Evolutionary conservation across 2,888 invertebrate genomes (phyloP).

Genomic region (Seira ritae): DNA sequence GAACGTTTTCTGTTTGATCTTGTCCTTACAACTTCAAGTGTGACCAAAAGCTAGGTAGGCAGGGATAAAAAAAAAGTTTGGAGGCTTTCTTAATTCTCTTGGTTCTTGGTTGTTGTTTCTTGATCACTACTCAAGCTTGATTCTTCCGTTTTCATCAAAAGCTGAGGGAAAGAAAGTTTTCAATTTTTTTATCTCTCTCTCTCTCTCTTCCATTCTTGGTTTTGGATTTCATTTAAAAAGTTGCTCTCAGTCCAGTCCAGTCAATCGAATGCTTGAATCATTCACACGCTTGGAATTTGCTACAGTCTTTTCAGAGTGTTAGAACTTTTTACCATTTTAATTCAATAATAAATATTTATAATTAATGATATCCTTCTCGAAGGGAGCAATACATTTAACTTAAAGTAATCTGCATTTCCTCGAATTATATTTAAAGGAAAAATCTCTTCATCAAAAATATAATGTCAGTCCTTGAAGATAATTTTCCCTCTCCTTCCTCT

Average conservation of each 20-base stretch:
- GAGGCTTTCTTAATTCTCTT: too few species aligned
- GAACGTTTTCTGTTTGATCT: neutral
- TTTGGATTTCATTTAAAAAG: too few species aligned
- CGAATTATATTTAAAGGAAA: conserved; percentile 26
- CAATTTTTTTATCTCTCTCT: conserved; percentile 18
- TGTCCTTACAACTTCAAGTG: neutral
- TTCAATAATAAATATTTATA: neutral
- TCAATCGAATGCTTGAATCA: too few species aligned
- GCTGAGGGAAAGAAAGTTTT: conserved; percentile 7
- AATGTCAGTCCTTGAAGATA: conserved; percentile 58
- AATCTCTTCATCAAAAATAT: conserved; percentile 27
- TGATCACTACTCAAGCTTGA: too few species aligned
- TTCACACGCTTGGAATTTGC: too few species aligned
- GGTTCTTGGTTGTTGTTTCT: too few species aligned
- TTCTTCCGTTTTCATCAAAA: too few species aligned
- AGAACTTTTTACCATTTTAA: neutral
- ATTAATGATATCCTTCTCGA: conserved; percentile 14
- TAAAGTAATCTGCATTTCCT: neutral
- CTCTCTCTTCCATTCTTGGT: conserved; percentile 47
- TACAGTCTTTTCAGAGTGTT: too few species aligned
- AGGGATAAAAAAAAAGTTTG: too few species aligned
- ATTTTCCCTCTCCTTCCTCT: conserved; percentile 34
- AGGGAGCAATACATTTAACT: neutral
- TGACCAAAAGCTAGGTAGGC: neutral
- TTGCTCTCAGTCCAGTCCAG: too few species aligned